phyloP scores from a whole-genome alignment of 1,140 invertebrate genomes.

The Polypedilum vanderplanki region DNA sequence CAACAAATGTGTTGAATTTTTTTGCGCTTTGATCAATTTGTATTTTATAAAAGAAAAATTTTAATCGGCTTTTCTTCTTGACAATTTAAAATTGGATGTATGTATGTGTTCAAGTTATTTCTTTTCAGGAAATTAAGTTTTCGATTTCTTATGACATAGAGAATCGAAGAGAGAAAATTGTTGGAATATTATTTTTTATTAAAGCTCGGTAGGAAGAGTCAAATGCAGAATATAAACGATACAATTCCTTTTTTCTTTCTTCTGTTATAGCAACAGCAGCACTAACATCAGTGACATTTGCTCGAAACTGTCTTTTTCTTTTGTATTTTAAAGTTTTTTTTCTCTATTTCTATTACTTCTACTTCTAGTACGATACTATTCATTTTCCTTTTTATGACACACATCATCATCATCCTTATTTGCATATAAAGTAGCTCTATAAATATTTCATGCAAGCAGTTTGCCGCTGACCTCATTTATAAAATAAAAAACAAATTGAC shows the following conservation, averaged over 20 bases:
- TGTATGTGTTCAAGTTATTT: neutral
- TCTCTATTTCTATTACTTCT: neutral
- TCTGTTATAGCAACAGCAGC: too few species aligned
- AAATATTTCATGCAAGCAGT: neutral
- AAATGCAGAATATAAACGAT: neutral
- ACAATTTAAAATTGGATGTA: neutral
- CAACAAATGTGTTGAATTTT: too few species aligned
- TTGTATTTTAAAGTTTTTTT: neutral
- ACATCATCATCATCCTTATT: conserved; percentile 1
- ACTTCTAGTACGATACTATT: neutral
- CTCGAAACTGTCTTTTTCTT: too few species aligned
- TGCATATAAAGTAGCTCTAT: conserved; percentile 18
- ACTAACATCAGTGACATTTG: neutral
- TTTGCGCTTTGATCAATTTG: too few species aligned
- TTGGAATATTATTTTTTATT: too few species aligned
- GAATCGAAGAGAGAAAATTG: too few species aligned
- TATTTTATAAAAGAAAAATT: too few species aligned
- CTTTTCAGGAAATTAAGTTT: conserved; percentile 13
- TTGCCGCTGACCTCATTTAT: conserved; percentile 9
- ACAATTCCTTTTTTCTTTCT: neutral
- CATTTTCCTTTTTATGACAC: conserved; percentile 18
- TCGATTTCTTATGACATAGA: neutral
- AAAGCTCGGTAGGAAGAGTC: neutral
- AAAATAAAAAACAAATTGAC: neutral
- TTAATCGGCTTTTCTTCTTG: neutral